Percentiles rank a stretch among this genome's conserved stretches.
phyloP scores from a whole-genome alignment of 2,113 vertebrate genomes.

The Phyllopteryx taeniolatus region DNA sequence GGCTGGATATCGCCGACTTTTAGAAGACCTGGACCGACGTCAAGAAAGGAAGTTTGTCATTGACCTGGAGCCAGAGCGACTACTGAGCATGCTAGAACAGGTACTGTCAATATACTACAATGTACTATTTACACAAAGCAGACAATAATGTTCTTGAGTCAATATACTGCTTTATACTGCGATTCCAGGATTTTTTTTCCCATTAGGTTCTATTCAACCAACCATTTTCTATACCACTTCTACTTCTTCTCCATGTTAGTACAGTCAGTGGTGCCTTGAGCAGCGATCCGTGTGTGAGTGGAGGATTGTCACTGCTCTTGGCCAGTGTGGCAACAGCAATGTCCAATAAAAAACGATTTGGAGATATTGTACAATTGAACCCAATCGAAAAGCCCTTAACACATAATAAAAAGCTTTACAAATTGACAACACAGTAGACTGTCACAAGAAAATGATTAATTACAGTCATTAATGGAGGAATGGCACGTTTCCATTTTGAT shows the following conservation, averaged over 20 bases:
- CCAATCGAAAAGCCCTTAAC: slow-evolving; percentile 18
- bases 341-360: too few species aligned
- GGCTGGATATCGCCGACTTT: slow-evolving; percentile 88
- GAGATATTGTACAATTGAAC: slow-evolving; percentile 20
- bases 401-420: slow-evolving; percentile 12
- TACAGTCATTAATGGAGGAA: neutral
- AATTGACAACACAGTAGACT: neutral
- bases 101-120: slow-evolving; percentile 60
- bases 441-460: neutral
- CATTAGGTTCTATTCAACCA: too few species aligned
- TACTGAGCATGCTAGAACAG: slow-evolving; percentile 96
- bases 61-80: slow-evolving; percentile 94
- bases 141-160: too few species aligned
- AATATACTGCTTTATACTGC: neutral
- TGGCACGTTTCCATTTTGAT: neutral
- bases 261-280: too few species aligned
- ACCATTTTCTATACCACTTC: too few species aligned
- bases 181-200: neutral
- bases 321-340: too few species aligned
- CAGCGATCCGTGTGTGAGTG: too few species aligned
- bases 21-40: slow-evolving; percentile 95
- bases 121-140: neutral
- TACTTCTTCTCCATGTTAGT: too few species aligned
- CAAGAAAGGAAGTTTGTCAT: slow-evolving; percentile 98
- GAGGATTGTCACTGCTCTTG: too few species aligned